Base-by-base conservation (phyloP, 2,888 invertebrate species). In the Acleris cristana region DNA sequence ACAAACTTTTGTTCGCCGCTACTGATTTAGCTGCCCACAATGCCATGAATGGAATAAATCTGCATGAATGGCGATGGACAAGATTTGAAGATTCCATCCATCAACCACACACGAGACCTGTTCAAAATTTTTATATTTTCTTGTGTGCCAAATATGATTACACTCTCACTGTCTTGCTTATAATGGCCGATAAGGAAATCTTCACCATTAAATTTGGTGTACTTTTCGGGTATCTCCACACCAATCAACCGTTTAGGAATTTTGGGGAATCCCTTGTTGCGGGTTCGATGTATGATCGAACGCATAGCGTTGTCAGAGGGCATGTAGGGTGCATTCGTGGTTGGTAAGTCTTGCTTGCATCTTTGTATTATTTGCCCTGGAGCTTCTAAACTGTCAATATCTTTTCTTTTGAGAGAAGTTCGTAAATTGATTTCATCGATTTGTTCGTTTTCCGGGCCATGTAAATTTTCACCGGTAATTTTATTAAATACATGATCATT, bases 31-130 rank as follows among this genome's bases (percentile, higher is more conserved):
- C 1, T 49, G 49, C n/a, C 49, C 49, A 49, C 49, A 49, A 49
- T 49, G 49, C 49, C 49, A 49, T 49, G 49, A 49, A 49, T 49
- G 5, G 49, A 49, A 51, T 51, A 51, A 51, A 51, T 51, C 51
- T 51, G 51, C 51, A 14, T 51, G 21, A 21, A 51, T 51, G 51
- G 51, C 51, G 19, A 51, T 51, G 51, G 51, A 51, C 51, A 51
- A 51, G 12, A 51, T 21, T 51, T 51, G 21, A 51, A 51, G 51
- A 21, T 51, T 51, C 51, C 51, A 51, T 51, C 51, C 21, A 51
- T 51, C 51, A 51, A 51, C 19, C 51, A 51, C 19, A 49, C 49
- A 26, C 26, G 7, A 7, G 26, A 26, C 7, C 7, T 26, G 26
- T 26, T 26, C 26, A 26, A 26, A 7, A 7, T 26, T 26, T 26